Conservation (phyloP, 2,888 invertebrate genomes). For the Leucoma salicis region DNA sequence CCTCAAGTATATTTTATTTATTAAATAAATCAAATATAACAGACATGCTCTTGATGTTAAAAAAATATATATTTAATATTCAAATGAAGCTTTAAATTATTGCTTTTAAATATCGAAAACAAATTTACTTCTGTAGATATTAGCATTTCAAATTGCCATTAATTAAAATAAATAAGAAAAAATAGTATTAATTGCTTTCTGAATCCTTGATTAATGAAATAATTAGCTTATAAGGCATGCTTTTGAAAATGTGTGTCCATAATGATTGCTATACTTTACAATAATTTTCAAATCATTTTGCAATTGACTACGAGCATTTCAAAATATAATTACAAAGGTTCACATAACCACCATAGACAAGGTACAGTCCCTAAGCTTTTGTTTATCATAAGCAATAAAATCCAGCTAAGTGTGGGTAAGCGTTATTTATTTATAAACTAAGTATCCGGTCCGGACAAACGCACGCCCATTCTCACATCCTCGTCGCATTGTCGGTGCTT, state of each 20-base stretch:
- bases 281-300: neutral
- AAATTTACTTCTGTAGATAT: neutral
- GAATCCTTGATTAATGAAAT: neutral
- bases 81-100: neutral
- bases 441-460: constrained; percentile 51
- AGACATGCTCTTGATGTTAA: too few relatives aligned
- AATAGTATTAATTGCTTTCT: neutral
- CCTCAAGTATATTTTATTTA: neutral
- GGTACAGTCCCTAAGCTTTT: constrained; percentile 31
- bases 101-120: neutral
- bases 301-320: neutral
- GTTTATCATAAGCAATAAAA: constrained; percentile 43
- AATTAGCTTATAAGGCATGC: too few relatives aligned
- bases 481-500: constrained; percentile 30
- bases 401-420: constrained; percentile 32
- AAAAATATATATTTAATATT: neutral
- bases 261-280: neutral
- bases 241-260: too few relatives aligned
- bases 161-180: neutral
- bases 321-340: constrained; percentile 16
- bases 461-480: constrained; percentile 39
- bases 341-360: constrained; percentile 20
- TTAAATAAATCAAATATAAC: neutral
- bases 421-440: constrained; percentile 57
- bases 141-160: neutral